These are phyloP conservation scores for Rhineura floridana DNA, from an alignment of 2,113 vertebrate genomes.

Conservation along the genomic window DNA sequence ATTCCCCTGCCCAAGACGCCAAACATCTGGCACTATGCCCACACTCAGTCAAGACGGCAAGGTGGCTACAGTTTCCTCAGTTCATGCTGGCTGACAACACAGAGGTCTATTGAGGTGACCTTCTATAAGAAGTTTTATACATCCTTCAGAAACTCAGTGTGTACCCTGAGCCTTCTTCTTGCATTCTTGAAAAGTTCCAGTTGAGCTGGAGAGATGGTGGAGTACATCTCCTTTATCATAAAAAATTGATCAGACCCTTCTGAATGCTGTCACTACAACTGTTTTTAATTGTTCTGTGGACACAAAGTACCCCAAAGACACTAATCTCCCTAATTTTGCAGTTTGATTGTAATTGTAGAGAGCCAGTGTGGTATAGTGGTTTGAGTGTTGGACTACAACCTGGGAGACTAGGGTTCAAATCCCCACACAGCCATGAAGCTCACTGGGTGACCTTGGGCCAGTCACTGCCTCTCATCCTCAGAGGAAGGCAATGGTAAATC, in stretches of 20 bases:
- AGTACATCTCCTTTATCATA: background rate
- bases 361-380: too few relatives aligned
- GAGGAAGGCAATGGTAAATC: too few relatives aligned
- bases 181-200: background rate
- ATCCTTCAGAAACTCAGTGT: background rate
- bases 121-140: background rate
- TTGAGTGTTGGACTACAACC: too few relatives aligned
- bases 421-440: too few relatives aligned
- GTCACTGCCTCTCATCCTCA: too few relatives aligned
- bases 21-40: background rate
- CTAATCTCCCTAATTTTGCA: background rate
- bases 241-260: background rate
- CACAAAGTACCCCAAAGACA: background rate
- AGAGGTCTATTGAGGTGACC: background rate
- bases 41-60: background rate
- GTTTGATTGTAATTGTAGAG: background rate
- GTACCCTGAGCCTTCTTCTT: background rate
- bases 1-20: background rate
- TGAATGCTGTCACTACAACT: background rate
- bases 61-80: background rate
- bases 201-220: background rate
- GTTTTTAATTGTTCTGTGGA: background rate
- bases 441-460: too few relatives aligned
- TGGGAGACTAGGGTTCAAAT: too few relatives aligned
- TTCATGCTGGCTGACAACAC: background rate